Conservation (phyloP, 2,113 vertebrate genomes). For the Limnothrissa miodon region DNA sequence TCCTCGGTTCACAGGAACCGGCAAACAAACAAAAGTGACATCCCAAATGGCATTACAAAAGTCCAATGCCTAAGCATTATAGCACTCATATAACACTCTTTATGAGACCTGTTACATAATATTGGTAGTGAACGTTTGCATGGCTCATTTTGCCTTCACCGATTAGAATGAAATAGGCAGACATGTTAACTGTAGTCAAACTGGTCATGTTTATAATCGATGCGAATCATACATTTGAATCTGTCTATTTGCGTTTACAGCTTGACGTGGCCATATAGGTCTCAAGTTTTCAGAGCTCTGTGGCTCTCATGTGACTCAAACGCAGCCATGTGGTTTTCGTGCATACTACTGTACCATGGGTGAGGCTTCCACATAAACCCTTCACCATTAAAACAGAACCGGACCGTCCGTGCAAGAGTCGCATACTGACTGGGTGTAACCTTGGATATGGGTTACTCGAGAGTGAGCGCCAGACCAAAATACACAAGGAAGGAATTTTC, state of each 20-base stretch:
- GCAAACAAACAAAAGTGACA: neutral
- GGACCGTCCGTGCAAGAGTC: neutral
- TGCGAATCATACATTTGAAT: neutral
- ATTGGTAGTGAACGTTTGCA: neutral
- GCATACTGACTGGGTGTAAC: neutral
- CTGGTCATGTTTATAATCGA: neutral
- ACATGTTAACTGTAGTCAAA: neutral
- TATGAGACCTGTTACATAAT: neutral
- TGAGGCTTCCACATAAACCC: neutral
- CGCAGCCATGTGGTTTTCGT: neutral
- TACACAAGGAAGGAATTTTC: neutral
- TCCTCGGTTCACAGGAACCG: neutral
- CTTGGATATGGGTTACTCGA: neutral
- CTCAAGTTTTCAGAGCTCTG: neutral
- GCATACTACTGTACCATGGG: neutral
- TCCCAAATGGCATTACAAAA: neutral
- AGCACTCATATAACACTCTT: neutral
- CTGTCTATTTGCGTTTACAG: neutral
- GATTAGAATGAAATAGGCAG: neutral
- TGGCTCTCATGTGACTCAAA: neutral
- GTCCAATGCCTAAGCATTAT: neutral
- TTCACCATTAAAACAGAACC: neutral
- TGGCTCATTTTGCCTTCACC: neutral
- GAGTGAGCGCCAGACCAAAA: neutral
- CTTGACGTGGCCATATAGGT: neutral